These are phyloP conservation scores for Osedax fenrisi DNA, from an alignment of 2,888 invertebrate genomes.

Conservation along the genomic window DNA sequence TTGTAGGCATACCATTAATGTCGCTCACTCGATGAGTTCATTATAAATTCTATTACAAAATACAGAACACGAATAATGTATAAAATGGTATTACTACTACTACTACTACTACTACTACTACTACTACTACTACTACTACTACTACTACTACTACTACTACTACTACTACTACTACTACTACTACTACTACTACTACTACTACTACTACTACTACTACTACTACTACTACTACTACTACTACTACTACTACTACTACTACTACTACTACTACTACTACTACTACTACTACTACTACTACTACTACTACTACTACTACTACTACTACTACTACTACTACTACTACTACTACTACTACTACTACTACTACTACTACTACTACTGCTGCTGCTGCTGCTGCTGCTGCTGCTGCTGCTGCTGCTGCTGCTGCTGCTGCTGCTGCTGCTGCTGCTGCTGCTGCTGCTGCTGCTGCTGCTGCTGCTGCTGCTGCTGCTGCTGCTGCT, in stretches of 20 bases:
- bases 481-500: background rate
- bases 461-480: background rate
- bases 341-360: constrained; percentile 22
- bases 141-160: background rate
- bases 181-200: constrained; percentile 2
- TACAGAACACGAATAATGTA: too few relatives aligned
- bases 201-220: constrained; percentile 10
- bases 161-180: background rate
- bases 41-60: too few relatives aligned
- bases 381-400: background rate
- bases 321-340: constrained; percentile 16
- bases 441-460: background rate
- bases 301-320: constrained; percentile 22
- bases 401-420: background rate
- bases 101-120: background rate
- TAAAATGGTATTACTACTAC: background rate
- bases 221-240: constrained; percentile 21
- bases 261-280: constrained; percentile 26
- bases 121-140: background rate
- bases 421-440: background rate
- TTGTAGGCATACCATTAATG: too few relatives aligned
- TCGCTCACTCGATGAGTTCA: too few relatives aligned
- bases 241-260: constrained; percentile 23
- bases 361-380: constrained; percentile 24
- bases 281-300: constrained; percentile 26